phyloP scores from a whole-genome alignment of 2,888 invertebrate genomes.

The Julus scanicus region DNA sequence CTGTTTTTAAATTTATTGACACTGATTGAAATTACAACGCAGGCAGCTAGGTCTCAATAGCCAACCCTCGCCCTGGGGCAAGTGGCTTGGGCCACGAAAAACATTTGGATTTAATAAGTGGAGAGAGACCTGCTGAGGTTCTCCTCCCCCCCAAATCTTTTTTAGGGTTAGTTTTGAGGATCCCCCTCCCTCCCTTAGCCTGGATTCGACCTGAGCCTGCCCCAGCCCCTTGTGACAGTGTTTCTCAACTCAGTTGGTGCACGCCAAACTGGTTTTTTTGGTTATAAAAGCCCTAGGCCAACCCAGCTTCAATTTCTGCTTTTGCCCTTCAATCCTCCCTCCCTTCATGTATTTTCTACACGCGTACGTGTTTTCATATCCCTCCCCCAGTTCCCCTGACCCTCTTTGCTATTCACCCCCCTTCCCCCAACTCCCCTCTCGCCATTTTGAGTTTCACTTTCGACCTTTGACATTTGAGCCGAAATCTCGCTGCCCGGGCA shows the following conservation, averaged over 20 bases:
- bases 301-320: slow-evolving; percentile 19
- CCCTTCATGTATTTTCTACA: background rate
- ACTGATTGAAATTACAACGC: background rate
- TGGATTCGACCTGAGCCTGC: slow-evolving; percentile 28
- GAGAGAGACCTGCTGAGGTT: slow-evolving; percentile 1
- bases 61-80: slow-evolving; percentile 27
- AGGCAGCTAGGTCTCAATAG: slow-evolving; percentile 28
- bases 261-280: background rate
- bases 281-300: slow-evolving; percentile 7
- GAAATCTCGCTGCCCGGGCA: background rate
- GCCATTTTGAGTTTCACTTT: background rate
- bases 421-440: background rate
- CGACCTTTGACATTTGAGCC: slow-evolving; percentile 8
- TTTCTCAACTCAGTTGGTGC: slow-evolving; percentile 1
- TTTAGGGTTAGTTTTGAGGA: background rate
- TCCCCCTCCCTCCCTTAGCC: background rate
- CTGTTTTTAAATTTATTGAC: slow-evolving; percentile 3
- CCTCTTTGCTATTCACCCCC: too few relatives aligned
- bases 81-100: background rate
- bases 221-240: background rate
- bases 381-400: background rate
- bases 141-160: background rate
- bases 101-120: slow-evolving; percentile 23
- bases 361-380: slow-evolving; percentile 8
- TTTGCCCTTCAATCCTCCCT: slow-evolving; percentile 28